Evolutionary conservation across 2,888 invertebrate species (phyloP).

Genomic region (Mimumesa dahlbomi): DNA sequence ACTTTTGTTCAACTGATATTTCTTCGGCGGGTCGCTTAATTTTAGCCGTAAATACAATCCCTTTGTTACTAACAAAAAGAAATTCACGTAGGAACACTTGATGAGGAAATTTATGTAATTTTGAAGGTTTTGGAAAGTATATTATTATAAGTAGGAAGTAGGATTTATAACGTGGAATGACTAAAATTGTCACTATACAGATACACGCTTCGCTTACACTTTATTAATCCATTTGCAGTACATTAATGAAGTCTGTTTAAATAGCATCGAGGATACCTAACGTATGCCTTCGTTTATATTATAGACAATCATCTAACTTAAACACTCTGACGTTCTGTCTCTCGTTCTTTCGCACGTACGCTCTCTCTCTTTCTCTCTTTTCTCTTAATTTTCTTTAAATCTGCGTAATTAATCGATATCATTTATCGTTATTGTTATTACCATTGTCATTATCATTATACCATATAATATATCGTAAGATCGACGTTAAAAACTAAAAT

Average conservation of each 20-base stretch:
- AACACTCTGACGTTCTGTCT: slow-evolving; percentile 41
- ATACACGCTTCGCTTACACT: slow-evolving; percentile 79
- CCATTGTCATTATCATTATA: slow-evolving; percentile 73
- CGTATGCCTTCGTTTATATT: slow-evolving; percentile 77
- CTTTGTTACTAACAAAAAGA: no score
- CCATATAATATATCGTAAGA: slow-evolving; percentile 73
- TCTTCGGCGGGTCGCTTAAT: no score
- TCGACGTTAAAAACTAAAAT: slow-evolving; percentile 79
- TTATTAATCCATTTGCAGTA: slow-evolving; percentile 80
- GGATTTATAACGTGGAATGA: no score
- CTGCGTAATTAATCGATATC: slow-evolving; percentile 66
- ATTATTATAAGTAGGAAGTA: no score
- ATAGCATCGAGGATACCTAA: slow-evolving; percentile 78
- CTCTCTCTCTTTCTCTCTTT: slow-evolving; percentile 17
- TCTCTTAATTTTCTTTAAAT: slow-evolving; percentile 48
- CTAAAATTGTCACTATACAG: slow-evolving; percentile 64
- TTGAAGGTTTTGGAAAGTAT: no score
- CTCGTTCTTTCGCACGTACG: slow-evolving; percentile 6
- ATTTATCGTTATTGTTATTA: slow-evolving; percentile 69
- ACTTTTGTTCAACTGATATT: no score
- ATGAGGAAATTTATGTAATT: no score
- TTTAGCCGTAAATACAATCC: no score
- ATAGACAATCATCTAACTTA: slow-evolving; percentile 78
- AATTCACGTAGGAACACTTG: no score
- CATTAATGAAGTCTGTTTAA: slow-evolving; percentile 80